Conservation (phyloP, 2,797 vertebrate species). For the Tokudaia tokunoshimensis region DNA sequence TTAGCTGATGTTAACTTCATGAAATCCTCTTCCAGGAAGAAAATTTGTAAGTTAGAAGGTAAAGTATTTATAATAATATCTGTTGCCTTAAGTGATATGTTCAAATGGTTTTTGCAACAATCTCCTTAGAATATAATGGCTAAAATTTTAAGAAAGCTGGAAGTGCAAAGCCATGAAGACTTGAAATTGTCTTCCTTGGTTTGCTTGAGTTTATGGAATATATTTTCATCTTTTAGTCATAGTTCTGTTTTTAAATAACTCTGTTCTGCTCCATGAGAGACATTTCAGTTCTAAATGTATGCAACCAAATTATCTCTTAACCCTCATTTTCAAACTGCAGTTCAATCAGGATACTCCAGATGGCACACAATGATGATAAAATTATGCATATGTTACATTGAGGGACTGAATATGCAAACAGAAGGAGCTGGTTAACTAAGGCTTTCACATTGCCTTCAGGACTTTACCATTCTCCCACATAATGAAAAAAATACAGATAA, state of each 20-base stretch:
- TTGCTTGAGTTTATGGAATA: constrained; percentile 55
- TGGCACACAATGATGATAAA: constrained; percentile 89
- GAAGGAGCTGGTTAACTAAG: constrained; percentile 85
- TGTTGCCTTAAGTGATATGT: not conserved
- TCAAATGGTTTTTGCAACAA: not conserved
- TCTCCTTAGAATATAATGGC: constrained; percentile 59
- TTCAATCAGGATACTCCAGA: constrained; percentile 89
- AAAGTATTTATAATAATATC: constrained; percentile 1
- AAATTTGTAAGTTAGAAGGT: constrained; percentile 49
- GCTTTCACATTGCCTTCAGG: constrained; percentile 78
- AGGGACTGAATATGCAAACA: constrained; percentile 84
- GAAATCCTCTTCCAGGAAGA: constrained; percentile 52
- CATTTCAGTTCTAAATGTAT: constrained; percentile 75
- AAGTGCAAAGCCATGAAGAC: constrained; percentile 49
- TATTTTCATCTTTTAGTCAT: constrained; percentile 78
- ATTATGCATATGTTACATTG: constrained; percentile 85
- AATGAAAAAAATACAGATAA: constrained; percentile 60
- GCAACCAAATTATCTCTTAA: constrained; percentile 80
- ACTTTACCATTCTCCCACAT: constrained; percentile 71
- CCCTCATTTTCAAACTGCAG: constrained; percentile 86
- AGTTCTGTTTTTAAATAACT: constrained; percentile 81
- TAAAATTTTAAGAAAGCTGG: constrained; percentile 57
- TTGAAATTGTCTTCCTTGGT: constrained; percentile 65
- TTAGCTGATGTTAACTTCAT: constrained; percentile 72
- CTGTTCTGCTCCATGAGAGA: constrained; percentile 80